phyloP scores from a whole-genome alignment of 1,140 invertebrate species.

The Brachionus koreanus region DNA sequence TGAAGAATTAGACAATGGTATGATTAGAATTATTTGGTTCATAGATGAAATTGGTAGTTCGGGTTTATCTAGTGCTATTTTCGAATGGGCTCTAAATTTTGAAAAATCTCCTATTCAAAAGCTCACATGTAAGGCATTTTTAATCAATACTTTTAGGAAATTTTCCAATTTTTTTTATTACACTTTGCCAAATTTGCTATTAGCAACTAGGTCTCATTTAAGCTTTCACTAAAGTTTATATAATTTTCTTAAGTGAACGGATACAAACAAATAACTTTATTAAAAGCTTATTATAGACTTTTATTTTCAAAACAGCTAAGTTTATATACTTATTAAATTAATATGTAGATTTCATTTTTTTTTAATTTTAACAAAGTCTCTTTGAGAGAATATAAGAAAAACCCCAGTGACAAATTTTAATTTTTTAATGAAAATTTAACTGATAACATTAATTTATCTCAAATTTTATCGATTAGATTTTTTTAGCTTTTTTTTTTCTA shows the following conservation, averaged over 20 bases:
- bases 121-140: neutral
- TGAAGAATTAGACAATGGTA: neutral
- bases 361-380: no score
- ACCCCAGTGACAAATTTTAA: no score
- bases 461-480: no score
- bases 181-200: neutral
- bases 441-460: no score
- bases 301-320: neutral
- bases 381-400: no score
- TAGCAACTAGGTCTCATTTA: neutral
- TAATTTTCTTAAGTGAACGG: neutral
- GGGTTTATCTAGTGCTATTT: neutral
- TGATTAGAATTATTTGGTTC: neutral
- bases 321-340: neutral
- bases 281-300: neutral
- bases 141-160: neutral
- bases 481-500: no score
- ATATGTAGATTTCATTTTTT: no score
- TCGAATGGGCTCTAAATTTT: slow-evolving; percentile 5
- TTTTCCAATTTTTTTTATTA: neutral
- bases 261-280: neutral
- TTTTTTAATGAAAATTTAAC: no score
- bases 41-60: slow-evolving; percentile 10
- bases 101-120: neutral
- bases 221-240: neutral